phyloP scores from a whole-genome alignment of 1,140 invertebrate species.

The Drosophila tristis region DNA sequence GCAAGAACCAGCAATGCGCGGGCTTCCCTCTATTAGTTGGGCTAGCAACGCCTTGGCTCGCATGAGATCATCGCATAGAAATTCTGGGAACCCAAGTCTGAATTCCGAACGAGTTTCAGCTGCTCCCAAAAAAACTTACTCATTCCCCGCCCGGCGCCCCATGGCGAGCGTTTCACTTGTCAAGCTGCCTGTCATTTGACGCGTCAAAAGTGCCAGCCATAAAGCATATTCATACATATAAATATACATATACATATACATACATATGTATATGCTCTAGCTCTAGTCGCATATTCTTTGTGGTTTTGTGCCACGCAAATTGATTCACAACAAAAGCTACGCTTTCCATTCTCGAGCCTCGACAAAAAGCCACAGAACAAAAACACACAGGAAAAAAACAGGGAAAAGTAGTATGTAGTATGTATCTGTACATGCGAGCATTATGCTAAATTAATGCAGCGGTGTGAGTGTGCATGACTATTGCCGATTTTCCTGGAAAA shows the following conservation, averaged over 20 bases:
- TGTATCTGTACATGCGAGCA: conserved; percentile 23
- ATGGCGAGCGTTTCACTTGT: conserved; percentile 25
- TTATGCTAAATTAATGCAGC: conserved; percentile 70
- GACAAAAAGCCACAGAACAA: conserved; percentile 7
- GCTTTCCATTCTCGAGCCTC: not conserved
- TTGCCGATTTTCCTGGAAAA: conserved; percentile 75
- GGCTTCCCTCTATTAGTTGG: too few relatives aligned
- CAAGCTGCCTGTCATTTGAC: conserved; percentile 43
- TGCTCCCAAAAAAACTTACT: conserved; percentile 13
- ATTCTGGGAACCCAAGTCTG: too few relatives aligned
- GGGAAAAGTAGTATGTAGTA: conserved; percentile 11
- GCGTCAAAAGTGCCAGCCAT: conserved; percentile 27
- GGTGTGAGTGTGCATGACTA: conserved; percentile 64
- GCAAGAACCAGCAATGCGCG: not conserved
- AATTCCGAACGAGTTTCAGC: not conserved
- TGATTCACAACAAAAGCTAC: conserved; percentile 5
- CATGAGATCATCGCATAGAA: not conserved
- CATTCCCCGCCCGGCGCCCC: conserved; percentile 7
- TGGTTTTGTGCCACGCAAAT: not conserved
- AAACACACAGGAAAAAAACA: not conserved
- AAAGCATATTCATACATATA: conserved; percentile 7
- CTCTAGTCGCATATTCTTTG: not conserved
- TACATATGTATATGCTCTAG: conserved; percentile 11
- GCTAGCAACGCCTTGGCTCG: not conserved
- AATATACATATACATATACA: not conserved